Evolutionary conservation across 2,888 invertebrate genomes (phyloP), one percentile per base, ranked within the genome.

Genomic region (Andricus quercusramuli): DNA sequence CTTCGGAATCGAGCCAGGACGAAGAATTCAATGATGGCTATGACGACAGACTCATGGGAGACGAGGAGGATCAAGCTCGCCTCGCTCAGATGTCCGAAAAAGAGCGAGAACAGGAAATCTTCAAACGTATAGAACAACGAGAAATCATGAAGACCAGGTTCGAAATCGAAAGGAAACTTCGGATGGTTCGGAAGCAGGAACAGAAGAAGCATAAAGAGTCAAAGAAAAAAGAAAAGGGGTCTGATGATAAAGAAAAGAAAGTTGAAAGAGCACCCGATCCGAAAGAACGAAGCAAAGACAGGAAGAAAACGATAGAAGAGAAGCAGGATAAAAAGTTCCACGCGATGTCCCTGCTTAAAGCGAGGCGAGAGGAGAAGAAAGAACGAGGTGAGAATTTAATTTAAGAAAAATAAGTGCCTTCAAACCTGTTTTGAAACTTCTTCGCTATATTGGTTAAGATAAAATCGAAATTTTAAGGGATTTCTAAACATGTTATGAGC

Each of bases 1-100:
- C 95, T 8, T 94, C 95, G 67, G 95, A 95, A 85, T 94, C 95
- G 0, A 95, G 95, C 79, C 96, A 97, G 84, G 56, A 56, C 47
- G 96, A 96, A 86, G 98, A 98, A 92, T 99, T 99, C 91, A 96
- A 98, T 91, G 99, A 99, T 93, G 99, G 99, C 84, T 98, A 97
- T 88, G 99, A 99, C 91, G 99, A 99, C 84, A 97, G 99, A 91
- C 94, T 99, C 41, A 99, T 99, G 96, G 99, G 99, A 0, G 99
- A 99, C 92, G 98, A 97, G 82, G 99, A 98, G 86, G 99, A 99
- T 94, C 95, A 97, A 88, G 96, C 97, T 1, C 94, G 97, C 0
- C 94, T 99, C 66, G 98, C 98, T 17, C 96, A 96, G 83, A 96
- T 99, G 95, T 99, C 99, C 0, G 99, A 99, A 91, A 98, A 98